Evolutionary conservation across 2,797 vertebrate genomes (phyloP), one percentile per base, ranked within the genome.

Genomic region (Neoniphon sammara): DNA sequence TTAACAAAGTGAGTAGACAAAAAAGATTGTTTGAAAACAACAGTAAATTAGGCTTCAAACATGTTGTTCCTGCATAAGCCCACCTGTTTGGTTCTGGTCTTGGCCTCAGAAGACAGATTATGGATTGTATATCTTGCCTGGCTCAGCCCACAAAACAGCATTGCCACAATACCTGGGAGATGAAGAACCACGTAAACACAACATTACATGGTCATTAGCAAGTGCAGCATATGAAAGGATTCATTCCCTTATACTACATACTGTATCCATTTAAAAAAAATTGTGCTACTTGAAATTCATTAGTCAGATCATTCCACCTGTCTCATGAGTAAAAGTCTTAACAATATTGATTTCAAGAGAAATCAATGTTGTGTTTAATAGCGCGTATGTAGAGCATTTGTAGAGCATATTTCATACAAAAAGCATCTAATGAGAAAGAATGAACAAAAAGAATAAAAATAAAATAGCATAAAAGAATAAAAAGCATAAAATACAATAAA

Each of bases 71-170:
- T 34, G 47, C 4, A 11, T 14, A 21, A 57, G 54, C 69, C 25
- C 50, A 96, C 95, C 95, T 97, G 94, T 77, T 94, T 95, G 25
- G 92, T 95, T 84, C 95, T 94, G 83, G 87, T 82, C 88, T 92
- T 94, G 87, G 93, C 94, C 82, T 96, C 94, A 4, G 82, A 11
- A 2, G 95, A 96, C 66, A 96, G 87, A 63, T 97, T 96, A 87
- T 95, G 95, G 88, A 93, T 91, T 20, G 96, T 96, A 72, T 96
- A 97, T 73, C 94, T 94, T 23, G 95, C 94, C 82, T 97, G 95
- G 7, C 94, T 95, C 75, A 97, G 91, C 78, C 95, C 95, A 68
- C 96, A 96, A 87, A 96, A 96, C 70, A 96, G 91, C 77, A 97
- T 94, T n/a, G 95, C 93, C 42, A 96, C 95, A 71, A 96, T 95